Base-by-base conservation (phyloP, 2,797 vertebrate species). In the Ceyx erithaca region DNA sequence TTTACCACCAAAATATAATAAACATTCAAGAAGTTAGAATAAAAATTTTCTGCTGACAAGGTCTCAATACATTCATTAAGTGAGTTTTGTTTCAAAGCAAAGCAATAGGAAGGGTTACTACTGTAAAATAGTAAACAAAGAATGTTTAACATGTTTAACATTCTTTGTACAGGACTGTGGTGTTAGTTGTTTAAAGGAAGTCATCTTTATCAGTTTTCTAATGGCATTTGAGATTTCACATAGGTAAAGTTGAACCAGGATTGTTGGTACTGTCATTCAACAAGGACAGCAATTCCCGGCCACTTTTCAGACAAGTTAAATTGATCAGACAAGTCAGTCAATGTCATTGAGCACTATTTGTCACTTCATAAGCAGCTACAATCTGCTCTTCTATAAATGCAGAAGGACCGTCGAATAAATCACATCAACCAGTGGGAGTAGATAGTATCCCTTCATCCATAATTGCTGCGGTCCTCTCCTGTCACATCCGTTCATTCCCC, bases 241-340 rank as follows among this genome's bases (percentile, higher is more conserved):
- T 59, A 0, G 26, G 85, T 45, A 43, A 88, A 91, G 94, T 96
- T 96, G 81, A 96, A 94, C 77, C 26, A 81, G 97, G 97, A 97
- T 96, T 89, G 96, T 96, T 72, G 18, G 49, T 95, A 83, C 94
- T 83, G 95, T 98, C 98, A 97, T 95, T 98, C 97, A 96, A 75
- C 43, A 6, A 81, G 97, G 97, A 97, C 97, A 95, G 98, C 86
- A 49, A 97, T 98, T 98, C 97, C 86, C 87, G 88, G 97, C 96
- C 92, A 96, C 97, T 97, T 97, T 95, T 95, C 95, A 97, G 97
- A 98, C 96, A 96, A 97, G 98, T 96, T 98, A 97, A 98, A 98
- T 98, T 98, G 98, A 99, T 99, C 98, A 98, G 98, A 97, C 96
- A 98, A 98, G 98, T 98, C 98, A 97, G 98, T 99, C 98, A 98